Evolutionary conservation across 2,113 vertebrate species (phyloP), one percentile per base, ranked within the genome.

Genomic region (Lagopus leucura): DNA sequence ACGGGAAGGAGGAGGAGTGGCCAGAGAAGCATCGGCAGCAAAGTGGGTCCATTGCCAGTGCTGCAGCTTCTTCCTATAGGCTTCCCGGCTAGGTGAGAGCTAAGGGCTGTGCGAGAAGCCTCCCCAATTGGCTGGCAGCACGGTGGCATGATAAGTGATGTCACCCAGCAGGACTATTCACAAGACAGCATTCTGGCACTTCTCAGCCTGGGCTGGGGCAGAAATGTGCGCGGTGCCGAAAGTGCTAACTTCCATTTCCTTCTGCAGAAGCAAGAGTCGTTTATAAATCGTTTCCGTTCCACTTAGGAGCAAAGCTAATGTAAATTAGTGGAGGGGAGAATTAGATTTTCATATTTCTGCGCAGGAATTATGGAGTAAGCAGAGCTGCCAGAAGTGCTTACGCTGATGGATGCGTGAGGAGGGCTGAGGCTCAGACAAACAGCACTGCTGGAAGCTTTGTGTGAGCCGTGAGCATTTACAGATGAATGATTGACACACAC

Each of bases 81-180:
- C 91, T 92, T 89, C 69, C 40, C 66, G 8, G 88, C 36, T 10
- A 64, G 92, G 71, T 45, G 78, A 50, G 91, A 6, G 22, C 10
- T 3, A 8, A 5, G 1, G 71, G 81, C 69, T 27, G 63, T 7
- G 0, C 0, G 16, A 57, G 43, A n/a, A 75, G 3, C 66, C 28
- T 71, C 65, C 55, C 2, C 95, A 74, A 95, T 96, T 96, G 97
- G 97, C 94, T 92, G 92, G 24, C 6, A 10, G 5, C 7, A 1
- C 1, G 2, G 93, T 97, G 95, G 97, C 78, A 47, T 20, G 86
- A 96, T 42, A 10, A 18, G 67, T 97, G 97, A 96, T 96, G 96
- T 97, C 96, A 95, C 25, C 24, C 4, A 3, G 77, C 95, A 75
- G 45, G 54, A 61, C 40, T 58, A 7, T n/a, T 77, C 85, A 16